Base-by-base conservation (phyloP, 2,888 invertebrate species). In the Andrena praecox region DNA sequence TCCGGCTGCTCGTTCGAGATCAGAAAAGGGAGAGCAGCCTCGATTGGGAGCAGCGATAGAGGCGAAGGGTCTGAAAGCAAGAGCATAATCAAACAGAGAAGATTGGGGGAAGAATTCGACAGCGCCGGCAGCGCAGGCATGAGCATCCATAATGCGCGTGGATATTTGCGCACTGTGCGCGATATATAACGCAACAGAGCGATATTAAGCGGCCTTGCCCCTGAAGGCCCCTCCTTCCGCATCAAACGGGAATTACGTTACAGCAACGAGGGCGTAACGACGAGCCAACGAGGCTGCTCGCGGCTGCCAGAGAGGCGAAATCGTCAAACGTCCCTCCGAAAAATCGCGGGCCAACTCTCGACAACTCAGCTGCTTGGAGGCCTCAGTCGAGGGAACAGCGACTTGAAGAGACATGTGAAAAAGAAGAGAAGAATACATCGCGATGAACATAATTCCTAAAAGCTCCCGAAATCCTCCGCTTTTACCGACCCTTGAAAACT, bases 211-310 rank as follows among this genome's bases (percentile, higher is more conserved):
- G 64, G 71, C 73, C 75, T 69, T 64, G 60, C 33, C 56, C 74
- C 24, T 50, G 59, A 71, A 64, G 80, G 79, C 62, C 60, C 67
- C 74, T 63, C 72, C 77, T 85, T 84, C 75, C 60, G 77, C 87
- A 80, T 86, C 87, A 84, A 87, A 87, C 87, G 76, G 84, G 85
- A 87, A 86, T 86, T 84, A 84, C 75, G 85, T 73, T 79, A 74
- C 73, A 54, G 84, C 79, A 84, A 87, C 59, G 87, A 77, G 84
- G 71, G 80, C 84, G 84, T 87, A 87, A 85, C 87, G 87, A 84
- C 80, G 73, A 79, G 87, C 87, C 75, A 86, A 87, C 85, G 87
- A 84, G 76, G 76, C 76, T 84, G 84, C 72, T 76, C 68, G 85
- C 59, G 42, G 24, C 62, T 50, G 66, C 64, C 35, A 31, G 7